Conservation (phyloP, 2,888 invertebrate species). For the Teinopalpus imperialis region DNA sequence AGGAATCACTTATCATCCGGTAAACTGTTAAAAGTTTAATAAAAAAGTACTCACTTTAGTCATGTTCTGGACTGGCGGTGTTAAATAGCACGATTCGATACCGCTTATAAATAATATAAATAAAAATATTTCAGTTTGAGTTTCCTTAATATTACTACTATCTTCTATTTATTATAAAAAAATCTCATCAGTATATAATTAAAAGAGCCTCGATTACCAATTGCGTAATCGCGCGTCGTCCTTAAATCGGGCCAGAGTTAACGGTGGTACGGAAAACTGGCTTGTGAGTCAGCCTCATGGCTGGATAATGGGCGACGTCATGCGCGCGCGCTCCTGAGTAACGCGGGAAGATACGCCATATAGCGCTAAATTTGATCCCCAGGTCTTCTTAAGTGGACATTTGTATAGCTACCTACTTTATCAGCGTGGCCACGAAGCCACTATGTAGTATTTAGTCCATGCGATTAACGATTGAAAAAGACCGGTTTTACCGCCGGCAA, state of each 20-base stretch:
- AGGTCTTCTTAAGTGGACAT: slow-evolving; percentile 4
- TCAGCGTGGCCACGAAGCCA: background rate
- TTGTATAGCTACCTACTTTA: background rate
- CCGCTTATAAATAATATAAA: no score
- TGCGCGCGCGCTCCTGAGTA: slow-evolving; percentile 43
- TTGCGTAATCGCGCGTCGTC: slow-evolving; percentile 35
- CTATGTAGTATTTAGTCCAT: background rate
- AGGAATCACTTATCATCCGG: no score
- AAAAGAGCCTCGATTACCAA: no score
- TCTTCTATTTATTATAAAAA: no score
- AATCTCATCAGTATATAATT: no score
- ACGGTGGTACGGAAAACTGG: slow-evolving; percentile 68
- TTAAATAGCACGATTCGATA: no score
- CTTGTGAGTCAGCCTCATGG: slow-evolving; percentile 59
- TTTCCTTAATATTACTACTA: no score
- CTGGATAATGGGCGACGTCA: slow-evolving; percentile 48
- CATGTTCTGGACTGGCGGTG: no score
- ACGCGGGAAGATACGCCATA: slow-evolving; percentile 33
- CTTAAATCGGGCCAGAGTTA: slow-evolving; percentile 41
- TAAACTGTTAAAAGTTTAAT: no score
- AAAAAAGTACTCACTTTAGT: no score
- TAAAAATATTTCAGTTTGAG: no score
- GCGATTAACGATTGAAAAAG: slow-evolving; percentile 8
- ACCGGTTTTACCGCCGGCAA: slow-evolving; percentile 20
- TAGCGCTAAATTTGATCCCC: slow-evolving; percentile 5